Percentiles rank a stretch among this genome's conserved stretches.
Evolutionary conservation across 2,797 vertebrate genomes (phyloP).

Genomic region (Esox masquinongy): DNA sequence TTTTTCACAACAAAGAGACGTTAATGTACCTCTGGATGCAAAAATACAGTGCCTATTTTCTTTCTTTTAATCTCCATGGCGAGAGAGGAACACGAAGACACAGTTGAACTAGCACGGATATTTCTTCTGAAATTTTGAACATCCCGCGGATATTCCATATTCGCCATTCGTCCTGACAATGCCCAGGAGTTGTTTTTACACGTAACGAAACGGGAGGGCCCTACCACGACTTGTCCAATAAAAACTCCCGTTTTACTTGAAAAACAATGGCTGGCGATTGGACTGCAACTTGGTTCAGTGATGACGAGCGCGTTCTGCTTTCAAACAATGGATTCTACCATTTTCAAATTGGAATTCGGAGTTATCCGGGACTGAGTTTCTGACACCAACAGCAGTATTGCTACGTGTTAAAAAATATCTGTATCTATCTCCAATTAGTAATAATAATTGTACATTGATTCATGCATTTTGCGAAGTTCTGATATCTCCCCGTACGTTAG

Average conservation of each 20-base stretch:
- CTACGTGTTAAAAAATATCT: background rate
- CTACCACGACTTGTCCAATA: too few relatives aligned
- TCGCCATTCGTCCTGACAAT: constrained; percentile 33
- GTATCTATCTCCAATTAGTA: background rate
- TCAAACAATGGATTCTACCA: constrained; percentile 48
- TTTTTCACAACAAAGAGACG: background rate
- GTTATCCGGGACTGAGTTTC: background rate
- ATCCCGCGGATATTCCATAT: constrained; percentile 71
- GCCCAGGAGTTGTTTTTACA: constrained; percentile 6
- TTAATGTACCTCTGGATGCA: constrained; percentile 69
- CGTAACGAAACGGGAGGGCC: too few relatives aligned
- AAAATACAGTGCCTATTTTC: constrained; percentile 71
- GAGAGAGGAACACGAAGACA: constrained; percentile 71
- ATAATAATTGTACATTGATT: background rate
- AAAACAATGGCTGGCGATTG: constrained; percentile 10
- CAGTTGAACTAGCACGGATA: constrained; percentile 38
- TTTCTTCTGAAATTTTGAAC: constrained; percentile 73
- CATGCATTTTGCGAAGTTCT: background rate
- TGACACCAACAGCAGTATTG: background rate
- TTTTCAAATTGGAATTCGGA: constrained; percentile 55
- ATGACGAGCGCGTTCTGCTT: constrained; percentile 18
- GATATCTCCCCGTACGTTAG: background rate
- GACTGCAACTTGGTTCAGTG: background rate
- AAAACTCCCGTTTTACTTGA: too few relatives aligned
- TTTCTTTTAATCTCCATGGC: constrained; percentile 80